Conservation (phyloP, 2,113 vertebrate genomes). For the Origma solitaria region DNA sequence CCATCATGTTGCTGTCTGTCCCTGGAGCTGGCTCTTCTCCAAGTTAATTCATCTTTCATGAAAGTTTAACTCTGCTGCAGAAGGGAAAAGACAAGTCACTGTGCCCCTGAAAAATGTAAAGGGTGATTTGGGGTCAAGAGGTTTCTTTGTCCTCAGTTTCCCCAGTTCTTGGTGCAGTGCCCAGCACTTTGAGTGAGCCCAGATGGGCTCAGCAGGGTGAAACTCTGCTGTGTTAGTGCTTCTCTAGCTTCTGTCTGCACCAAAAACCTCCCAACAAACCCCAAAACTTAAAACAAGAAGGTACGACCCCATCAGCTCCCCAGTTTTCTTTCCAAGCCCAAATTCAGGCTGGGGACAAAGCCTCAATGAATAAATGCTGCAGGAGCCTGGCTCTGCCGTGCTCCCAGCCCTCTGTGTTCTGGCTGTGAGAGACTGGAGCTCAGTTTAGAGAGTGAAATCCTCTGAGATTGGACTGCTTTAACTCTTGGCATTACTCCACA, state of each 20-base stretch:
- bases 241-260: not conserved
- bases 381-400: not conserved
- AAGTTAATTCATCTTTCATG: not conserved
- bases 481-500: not conserved
- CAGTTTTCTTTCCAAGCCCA: not conserved
- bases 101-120: not conserved
- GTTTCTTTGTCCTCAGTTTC: not conserved
- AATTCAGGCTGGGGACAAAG: not conserved
- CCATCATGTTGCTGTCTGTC: not conserved
- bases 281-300: not conserved
- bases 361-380: not conserved
- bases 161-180: not conserved
- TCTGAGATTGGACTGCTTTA: not conserved
- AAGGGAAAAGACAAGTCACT: not conserved
- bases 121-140: not conserved
- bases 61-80: conserved; percentile 2
- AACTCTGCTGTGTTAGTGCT: not conserved
- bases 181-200: not conserved
- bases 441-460: not conserved
- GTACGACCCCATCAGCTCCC: not conserved
- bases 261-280: not conserved
- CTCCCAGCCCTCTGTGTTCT: not conserved
- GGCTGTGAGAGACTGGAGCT: not conserved
- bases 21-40: not conserved
- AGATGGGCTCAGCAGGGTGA: not conserved